Conservation (phyloP, 1,140 invertebrate genomes). For the Cydia amplana region DNA sequence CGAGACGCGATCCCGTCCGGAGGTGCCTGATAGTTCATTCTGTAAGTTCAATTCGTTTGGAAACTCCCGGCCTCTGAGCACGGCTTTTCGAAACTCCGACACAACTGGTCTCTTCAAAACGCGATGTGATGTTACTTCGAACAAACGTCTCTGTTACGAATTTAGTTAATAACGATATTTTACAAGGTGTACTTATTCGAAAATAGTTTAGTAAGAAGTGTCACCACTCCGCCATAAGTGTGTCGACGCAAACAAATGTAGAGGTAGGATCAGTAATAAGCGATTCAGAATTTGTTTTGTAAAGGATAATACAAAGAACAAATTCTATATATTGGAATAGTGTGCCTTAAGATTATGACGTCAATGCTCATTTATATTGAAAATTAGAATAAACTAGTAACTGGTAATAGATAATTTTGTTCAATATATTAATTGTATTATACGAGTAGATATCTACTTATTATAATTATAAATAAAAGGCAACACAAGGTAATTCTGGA, state of each 20-base stretch:
- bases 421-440: constrained; percentile 38
- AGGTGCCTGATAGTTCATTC: constrained; percentile 20
- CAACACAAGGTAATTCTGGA: constrained; percentile 2
- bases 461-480: constrained; percentile 9
- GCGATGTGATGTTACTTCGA: constrained; percentile 55
- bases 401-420: constrained; percentile 45
- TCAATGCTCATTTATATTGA: constrained; percentile 61
- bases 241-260: constrained; percentile 64
- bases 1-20: constrained; percentile 32
- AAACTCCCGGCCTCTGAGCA: constrained; percentile 52
- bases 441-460: not conserved
- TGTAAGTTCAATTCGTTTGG: not conserved
- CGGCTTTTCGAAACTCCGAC: constrained; percentile 76
- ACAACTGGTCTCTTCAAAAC: constrained; percentile 57
- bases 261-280: constrained; percentile 53
- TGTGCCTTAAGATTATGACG: constrained; percentile 56
- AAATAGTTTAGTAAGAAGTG: constrained; percentile 59
- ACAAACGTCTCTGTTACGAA: constrained; percentile 60
- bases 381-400: constrained; percentile 54
- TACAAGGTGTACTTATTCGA: constrained; percentile 56
- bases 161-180: constrained; percentile 53
- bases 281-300: constrained; percentile 38
- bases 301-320: constrained; percentile 37
- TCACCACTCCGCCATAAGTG: constrained; percentile 72
- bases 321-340: constrained; percentile 40